Conservation (phyloP, 2,113 vertebrate species). For the Pagrus major region DNA sequence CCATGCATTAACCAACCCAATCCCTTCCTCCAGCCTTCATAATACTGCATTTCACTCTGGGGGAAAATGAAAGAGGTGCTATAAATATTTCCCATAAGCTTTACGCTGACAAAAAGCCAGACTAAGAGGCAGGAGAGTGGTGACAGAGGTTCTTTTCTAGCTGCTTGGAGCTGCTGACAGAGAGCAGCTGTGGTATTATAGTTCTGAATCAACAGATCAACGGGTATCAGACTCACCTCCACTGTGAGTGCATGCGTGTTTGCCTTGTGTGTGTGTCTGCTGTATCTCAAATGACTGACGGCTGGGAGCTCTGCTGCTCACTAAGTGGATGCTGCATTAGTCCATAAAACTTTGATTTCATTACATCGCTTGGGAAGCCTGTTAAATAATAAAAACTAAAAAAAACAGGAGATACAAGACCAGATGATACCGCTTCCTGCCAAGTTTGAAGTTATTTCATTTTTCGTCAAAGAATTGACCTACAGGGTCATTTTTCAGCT, state of each 20-base stretch:
- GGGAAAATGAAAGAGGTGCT: constrained; percentile 40
- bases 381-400: constrained; percentile 19
- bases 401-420: constrained; percentile 15
- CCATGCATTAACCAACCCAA: not conserved
- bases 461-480: constrained; percentile 34
- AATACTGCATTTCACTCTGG: constrained; percentile 20
- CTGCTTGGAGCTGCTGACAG: constrained; percentile 69
- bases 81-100: constrained; percentile 56
- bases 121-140: constrained; percentile 37
- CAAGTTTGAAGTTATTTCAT: constrained; percentile 39
- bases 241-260: constrained; percentile 8
- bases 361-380: constrained; percentile 16
- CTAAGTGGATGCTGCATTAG: constrained; percentile 39
- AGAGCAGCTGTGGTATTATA: constrained; percentile 74
- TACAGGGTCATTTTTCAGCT: constrained; percentile 12
- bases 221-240: constrained; percentile 61
- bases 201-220: constrained; percentile 70
- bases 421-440: constrained; percentile 17
- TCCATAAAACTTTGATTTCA: constrained; percentile 41
- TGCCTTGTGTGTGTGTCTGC: constrained; percentile 6
- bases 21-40: not conserved
- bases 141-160: constrained; percentile 67
- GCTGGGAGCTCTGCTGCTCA: constrained; percentile 3
- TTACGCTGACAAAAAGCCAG: constrained; percentile 45
- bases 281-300: constrained; percentile 27